A percentile compares a stretch with the other conserved stretches of the same genome.
Evolutionary conservation across 2,797 vertebrate genomes (phyloP).

Genomic region (Siniperca undulata): DNA sequence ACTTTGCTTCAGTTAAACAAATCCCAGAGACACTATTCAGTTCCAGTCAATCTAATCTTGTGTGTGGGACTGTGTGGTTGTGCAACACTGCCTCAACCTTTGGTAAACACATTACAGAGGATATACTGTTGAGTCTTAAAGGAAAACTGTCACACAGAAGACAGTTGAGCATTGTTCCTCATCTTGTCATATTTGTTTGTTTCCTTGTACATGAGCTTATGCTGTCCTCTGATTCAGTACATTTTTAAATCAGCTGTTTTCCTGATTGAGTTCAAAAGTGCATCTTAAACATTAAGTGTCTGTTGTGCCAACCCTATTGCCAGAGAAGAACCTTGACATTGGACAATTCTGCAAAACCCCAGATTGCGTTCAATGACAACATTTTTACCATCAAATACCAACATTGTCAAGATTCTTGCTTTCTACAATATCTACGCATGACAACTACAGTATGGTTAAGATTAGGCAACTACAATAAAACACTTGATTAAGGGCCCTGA

Average conservation of each 20-base stretch:
- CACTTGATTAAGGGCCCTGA: neutral
- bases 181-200: slow-evolving; percentile 24
- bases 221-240: neutral
- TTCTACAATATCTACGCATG: neutral
- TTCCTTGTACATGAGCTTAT: neutral
- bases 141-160: slow-evolving; percentile 18
- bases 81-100: slow-evolving; percentile 40
- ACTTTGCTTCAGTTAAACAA: slow-evolving; percentile 47
- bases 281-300: slow-evolving; percentile 4
- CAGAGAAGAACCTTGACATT: neutral
- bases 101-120: slow-evolving; percentile 45
- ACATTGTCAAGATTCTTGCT: neutral
- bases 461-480: neutral
- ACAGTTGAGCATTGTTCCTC: slow-evolving; percentile 9
- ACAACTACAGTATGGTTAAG: neutral
- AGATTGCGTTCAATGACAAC: neutral
- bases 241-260: slow-evolving; percentile 8
- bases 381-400: neutral
- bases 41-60: slow-evolving; percentile 45
- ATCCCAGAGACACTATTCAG: slow-evolving; percentile 41
- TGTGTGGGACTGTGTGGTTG: slow-evolving; percentile 34
- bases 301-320: neutral
- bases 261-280: slow-evolving; percentile 21
- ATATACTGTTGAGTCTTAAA: slow-evolving; percentile 29
- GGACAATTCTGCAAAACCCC: neutral